A percentile compares a stretch with the other conserved stretches of the same genome.
Conservation (phyloP, 2,113 vertebrate genomes). For the Semnornis frantzii region DNA sequence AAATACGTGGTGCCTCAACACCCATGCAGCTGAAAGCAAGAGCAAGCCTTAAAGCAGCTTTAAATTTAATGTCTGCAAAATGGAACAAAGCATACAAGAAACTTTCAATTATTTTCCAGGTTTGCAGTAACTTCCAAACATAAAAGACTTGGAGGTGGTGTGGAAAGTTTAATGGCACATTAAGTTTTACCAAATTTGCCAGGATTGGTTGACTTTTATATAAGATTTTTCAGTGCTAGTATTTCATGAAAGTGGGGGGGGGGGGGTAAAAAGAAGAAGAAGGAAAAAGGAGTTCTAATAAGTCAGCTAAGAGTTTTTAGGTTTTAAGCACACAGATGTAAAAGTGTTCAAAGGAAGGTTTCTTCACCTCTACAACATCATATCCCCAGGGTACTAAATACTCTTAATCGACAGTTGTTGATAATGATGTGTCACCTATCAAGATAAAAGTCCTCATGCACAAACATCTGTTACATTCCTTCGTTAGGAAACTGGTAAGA, state of each 20-base stretch:
- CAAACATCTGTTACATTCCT: conserved; percentile 58
- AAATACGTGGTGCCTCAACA: not conserved
- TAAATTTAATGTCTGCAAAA: not conserved
- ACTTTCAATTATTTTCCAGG: not conserved
- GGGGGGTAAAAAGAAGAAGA: not conserved
- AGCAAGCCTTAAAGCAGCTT: not conserved
- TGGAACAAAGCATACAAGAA: not conserved
- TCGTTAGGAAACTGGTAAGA: conserved; percentile 32
- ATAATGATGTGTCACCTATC: conserved; percentile 56
- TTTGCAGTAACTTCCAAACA: not conserved
- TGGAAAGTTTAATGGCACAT: not conserved
- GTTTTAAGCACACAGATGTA: conserved; percentile 12
- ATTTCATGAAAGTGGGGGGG: not conserved
- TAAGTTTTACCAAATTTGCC: not conserved
- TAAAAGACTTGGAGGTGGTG: not conserved
- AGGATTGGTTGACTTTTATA: not conserved
- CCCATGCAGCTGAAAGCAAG: not conserved
- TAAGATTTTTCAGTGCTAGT: not conserved
- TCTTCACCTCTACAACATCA: not conserved
- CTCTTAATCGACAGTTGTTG: conserved; percentile 53
- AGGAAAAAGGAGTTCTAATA: not conserved
- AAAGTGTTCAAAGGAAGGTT: conserved; percentile 8
- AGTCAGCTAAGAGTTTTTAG: conserved; percentile 6
- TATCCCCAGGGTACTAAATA: conserved; percentile 9
- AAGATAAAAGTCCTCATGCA: conserved; percentile 52